These are phyloP conservation scores for Protosalanx chinensis DNA, from an alignment of 2,797 vertebrate genomes.

Conservation along the genomic window DNA sequence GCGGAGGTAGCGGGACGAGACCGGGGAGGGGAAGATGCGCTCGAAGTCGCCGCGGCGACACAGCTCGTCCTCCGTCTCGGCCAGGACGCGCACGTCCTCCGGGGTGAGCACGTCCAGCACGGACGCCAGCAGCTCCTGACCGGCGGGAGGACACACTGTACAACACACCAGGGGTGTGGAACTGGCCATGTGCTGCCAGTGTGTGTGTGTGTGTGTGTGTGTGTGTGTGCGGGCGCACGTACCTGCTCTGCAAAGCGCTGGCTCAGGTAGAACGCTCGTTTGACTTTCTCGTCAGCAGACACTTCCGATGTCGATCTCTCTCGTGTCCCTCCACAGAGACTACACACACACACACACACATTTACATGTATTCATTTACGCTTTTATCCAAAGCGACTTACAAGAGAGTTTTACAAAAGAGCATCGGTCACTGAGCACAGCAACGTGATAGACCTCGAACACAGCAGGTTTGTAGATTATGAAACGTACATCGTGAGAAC, in stretches of 20 bases:
- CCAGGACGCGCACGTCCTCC: slow-evolving; percentile 83
- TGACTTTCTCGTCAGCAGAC: slow-evolving; percentile 85
- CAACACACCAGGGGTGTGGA: too few relatives aligned
- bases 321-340: slow-evolving; percentile 62
- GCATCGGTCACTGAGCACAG: too few relatives aligned
- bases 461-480: too few relatives aligned
- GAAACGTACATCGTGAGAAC: too few relatives aligned
- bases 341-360: slow-evolving; percentile 36
- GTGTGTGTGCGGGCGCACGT: slow-evolving; percentile 24
- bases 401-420: too few relatives aligned
- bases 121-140: slow-evolving; percentile 82
- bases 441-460: too few relatives aligned
- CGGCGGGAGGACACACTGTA: background rate
- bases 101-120: slow-evolving; percentile 88
- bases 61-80: slow-evolving; percentile 88
- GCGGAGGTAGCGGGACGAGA: slow-evolving; percentile 85
- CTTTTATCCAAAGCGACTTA: too few relatives aligned
- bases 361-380: background rate
- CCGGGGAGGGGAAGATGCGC: slow-evolving; percentile 83
- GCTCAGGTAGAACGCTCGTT: slow-evolving; percentile 84
- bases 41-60: slow-evolving; percentile 86
- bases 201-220: background rate
- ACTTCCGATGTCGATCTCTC: slow-evolving; percentile 71
- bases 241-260: slow-evolving; percentile 85
- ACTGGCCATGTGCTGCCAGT: too few relatives aligned